phyloP scores from a whole-genome alignment of 64 coral and sea anemone genomes.

The Porites australiensis region DNA sequence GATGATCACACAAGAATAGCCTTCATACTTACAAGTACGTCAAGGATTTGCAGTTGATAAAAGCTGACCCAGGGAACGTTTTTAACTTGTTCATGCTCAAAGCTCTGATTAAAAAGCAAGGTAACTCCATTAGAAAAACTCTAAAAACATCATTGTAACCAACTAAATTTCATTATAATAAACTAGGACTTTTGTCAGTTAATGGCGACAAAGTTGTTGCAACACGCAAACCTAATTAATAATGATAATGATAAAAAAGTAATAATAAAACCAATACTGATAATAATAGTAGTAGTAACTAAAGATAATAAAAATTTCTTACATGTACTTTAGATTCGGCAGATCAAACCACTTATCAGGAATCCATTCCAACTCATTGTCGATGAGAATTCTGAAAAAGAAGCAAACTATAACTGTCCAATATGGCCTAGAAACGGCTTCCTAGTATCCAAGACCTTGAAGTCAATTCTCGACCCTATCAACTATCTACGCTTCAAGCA shows the following conservation, averaged over 20 bases:
- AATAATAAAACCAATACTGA: too few relatives aligned
- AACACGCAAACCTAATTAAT: too few relatives aligned
- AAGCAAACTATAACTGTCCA: neutral
- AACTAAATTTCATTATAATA: too few relatives aligned
- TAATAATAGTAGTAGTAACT: too few relatives aligned
- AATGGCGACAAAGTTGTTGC: too few relatives aligned
- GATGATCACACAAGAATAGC: neutral
- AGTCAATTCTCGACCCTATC: too few relatives aligned
- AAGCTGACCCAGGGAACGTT: constrained; percentile 46
- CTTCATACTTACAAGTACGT: constrained; percentile 64
- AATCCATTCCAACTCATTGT: constrained; percentile 71
- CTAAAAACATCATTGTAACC: neutral
- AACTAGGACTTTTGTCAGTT: too few relatives aligned
- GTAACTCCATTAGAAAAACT: neutral
- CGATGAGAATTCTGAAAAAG: constrained; percentile 52
- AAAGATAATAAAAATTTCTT: neutral
- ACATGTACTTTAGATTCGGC: constrained; percentile 70
- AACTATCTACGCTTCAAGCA: too few relatives aligned
- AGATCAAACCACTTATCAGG: constrained; percentile 77
- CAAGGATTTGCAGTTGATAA: constrained; percentile 57
- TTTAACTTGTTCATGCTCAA: constrained; percentile 73
- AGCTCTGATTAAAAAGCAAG: constrained; percentile 28
- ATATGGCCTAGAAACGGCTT: too few relatives aligned
- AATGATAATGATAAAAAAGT: too few relatives aligned
- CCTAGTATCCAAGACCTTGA: too few relatives aligned